Percentiles rank a stretch among this genome's conserved stretches.
Conservation (phyloP, 2,797 vertebrate genomes). For the Oreonectes daqikongensis region DNA sequence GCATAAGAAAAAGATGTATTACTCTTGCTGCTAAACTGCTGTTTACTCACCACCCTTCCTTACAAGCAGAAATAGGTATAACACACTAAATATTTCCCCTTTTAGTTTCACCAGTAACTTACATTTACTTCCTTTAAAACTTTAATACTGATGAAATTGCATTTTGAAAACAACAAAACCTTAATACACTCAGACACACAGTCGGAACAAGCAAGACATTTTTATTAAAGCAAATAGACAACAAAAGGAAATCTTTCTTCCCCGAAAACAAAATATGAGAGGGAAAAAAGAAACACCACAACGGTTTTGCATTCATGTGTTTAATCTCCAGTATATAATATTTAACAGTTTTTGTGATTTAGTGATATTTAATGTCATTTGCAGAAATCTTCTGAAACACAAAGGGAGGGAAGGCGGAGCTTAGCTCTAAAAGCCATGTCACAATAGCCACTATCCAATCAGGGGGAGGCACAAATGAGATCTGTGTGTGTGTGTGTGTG, state of each 20-base stretch:
- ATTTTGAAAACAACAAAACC: neutral
- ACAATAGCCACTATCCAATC: constrained; percentile 61
- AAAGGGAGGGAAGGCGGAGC: constrained; percentile 45
- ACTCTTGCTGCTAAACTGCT: neutral
- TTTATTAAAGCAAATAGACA: constrained; percentile 78
- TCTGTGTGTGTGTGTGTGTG: neutral
- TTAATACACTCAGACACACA: neutral
- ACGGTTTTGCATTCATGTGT: constrained; percentile 42
- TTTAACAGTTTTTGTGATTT: constrained; percentile 44
- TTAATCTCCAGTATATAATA: constrained; percentile 36
- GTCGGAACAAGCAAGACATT: constrained; percentile 62
- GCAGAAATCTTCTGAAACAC: constrained; percentile 52
- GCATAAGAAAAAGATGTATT: neutral
- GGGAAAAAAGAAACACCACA: constrained; percentile 60
- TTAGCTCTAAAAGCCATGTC: constrained; percentile 59
- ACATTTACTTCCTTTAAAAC: neutral
- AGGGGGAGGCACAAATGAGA: constrained; percentile 48
- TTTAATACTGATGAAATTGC: neutral
- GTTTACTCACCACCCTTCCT: no score
- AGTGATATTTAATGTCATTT: constrained; percentile 46
- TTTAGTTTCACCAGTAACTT: neutral
- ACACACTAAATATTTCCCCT: neutral
- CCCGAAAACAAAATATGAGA: constrained; percentile 67
- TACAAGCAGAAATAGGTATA: no score
- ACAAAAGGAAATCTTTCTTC: constrained; percentile 72